Conservation (phyloP, 1,140 invertebrate species). For the Drosophila sp. region DNA sequence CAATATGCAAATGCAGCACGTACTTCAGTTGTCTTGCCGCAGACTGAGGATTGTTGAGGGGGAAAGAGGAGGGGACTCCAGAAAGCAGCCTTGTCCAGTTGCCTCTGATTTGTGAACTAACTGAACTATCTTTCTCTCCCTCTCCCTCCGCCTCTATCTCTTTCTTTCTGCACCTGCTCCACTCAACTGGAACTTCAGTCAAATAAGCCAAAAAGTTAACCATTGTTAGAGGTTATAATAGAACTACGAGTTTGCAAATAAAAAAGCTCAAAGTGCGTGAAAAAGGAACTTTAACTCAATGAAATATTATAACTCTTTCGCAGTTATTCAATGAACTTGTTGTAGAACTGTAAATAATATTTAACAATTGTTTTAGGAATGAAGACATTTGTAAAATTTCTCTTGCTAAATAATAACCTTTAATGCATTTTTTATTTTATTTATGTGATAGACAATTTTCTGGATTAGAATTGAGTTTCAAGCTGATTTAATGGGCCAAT, state of each 20-base stretch:
- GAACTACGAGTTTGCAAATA: neutral
- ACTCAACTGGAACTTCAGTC: neutral
- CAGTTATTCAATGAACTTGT: neutral
- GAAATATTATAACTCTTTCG: neutral
- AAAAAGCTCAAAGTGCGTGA: neutral
- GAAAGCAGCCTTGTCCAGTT: constrained; percentile 5
- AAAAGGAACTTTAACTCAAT: neutral
- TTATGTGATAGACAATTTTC: too few species aligned
- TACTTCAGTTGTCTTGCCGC: constrained; percentile 15
- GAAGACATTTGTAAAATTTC: too few species aligned
- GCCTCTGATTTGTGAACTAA: constrained; percentile 4
- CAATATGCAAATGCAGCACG: constrained; percentile 33
- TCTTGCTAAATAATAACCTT: too few species aligned
- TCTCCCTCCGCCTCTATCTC: too few species aligned
- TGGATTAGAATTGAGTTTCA: neutral
- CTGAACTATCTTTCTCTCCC: too few species aligned
- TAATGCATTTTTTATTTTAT: too few species aligned
- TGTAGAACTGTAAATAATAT: neutral
- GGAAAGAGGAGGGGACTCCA: neutral
- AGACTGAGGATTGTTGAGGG: neutral
- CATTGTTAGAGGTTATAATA: neutral
- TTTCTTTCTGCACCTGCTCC: neutral
- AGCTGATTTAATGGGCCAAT: constrained; percentile 20
- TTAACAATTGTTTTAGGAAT: too few species aligned
- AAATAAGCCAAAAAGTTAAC: constrained; percentile 8